phyloP scores from a whole-genome alignment of 2,797 vertebrate species.

The Macropus fuliginosus region DNA sequence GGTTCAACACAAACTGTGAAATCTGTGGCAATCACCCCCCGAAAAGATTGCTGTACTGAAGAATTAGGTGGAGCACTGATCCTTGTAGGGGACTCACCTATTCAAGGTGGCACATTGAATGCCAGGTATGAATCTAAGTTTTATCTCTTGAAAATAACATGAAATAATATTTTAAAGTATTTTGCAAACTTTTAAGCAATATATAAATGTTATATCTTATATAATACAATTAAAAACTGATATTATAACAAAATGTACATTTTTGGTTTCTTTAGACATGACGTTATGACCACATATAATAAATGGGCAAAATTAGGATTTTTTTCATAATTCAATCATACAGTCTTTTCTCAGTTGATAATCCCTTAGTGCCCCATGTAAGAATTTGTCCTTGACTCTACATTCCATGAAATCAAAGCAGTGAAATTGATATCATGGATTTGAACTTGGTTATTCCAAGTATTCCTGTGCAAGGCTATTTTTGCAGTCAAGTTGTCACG shows the following conservation, averaged over 20 bases:
- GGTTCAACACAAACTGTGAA: background rate
- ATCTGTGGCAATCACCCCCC: conserved; percentile 50
- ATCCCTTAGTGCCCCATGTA: no score
- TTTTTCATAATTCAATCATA: no score
- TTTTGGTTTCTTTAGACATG: background rate
- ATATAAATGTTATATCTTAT: background rate
- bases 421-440: no score
- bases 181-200: background rate
- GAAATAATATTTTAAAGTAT: background rate
- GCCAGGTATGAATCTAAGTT: conserved; percentile 47
- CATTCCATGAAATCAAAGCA: no score
- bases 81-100: conserved; percentile 47
- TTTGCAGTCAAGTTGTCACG: no score
- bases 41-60: conserved; percentile 50
- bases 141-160: background rate
- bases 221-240: background rate
- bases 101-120: conserved; percentile 55
- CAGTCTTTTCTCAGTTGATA: no score
- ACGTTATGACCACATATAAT: no score
- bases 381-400: no score
- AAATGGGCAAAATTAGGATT: background rate
- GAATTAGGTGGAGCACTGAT: conserved; percentile 36
- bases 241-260: background rate
- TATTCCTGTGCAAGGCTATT: no score
- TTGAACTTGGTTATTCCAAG: no score